phyloP scores from a whole-genome alignment of 2,113 vertebrate species.

The Anhinga rufa region DNA sequence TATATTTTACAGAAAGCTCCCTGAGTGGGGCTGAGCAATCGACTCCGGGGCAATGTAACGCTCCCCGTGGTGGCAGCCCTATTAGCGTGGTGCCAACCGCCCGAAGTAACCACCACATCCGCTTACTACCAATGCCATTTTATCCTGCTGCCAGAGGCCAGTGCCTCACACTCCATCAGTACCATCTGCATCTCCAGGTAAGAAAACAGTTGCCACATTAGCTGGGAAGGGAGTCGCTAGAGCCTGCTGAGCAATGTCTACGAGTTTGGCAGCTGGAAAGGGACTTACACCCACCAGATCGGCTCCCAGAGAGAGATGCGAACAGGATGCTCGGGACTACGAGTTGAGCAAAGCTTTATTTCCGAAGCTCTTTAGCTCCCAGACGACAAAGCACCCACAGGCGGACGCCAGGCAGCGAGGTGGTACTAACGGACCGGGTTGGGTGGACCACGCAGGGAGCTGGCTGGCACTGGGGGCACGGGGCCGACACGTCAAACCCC shows the following conservation, averaged over 20 bases:
- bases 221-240: neutral
- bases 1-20: neutral
- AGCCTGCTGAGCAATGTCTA: neutral
- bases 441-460: neutral
- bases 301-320: neutral
- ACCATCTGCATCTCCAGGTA: neutral
- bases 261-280: neutral
- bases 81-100: neutral
- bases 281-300: neutral
- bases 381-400: neutral
- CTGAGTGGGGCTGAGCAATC: neutral
- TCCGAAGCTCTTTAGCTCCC: neutral
- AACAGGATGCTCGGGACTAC: neutral
- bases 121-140: neutral
- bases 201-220: neutral
- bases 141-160: neutral
- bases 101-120: neutral
- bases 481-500: neutral
- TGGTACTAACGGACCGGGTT: no score
- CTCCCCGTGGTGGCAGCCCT: neutral
- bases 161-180: neutral
- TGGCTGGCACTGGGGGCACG: neutral
- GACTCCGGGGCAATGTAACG: rapidly evolving
- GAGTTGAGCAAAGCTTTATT: neutral
- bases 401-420: neutral